Conservation (phyloP, 2,888 invertebrate genomes). For the Chrysina gloriosa region DNA sequence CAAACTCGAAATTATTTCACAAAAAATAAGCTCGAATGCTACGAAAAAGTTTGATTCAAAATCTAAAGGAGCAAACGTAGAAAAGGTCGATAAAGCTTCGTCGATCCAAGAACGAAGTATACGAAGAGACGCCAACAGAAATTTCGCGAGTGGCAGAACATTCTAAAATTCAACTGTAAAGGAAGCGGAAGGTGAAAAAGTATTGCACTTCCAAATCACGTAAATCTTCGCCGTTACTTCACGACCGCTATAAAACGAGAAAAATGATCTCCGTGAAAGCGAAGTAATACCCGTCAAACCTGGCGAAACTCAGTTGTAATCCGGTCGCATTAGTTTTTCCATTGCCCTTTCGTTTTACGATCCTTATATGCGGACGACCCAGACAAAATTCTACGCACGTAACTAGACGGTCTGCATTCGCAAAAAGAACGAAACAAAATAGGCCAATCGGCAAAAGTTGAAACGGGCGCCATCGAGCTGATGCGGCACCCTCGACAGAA, state of each 20-base stretch:
- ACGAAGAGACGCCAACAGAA: too few species aligned
- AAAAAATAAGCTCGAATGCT: too few species aligned
- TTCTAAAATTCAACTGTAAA: too few species aligned
- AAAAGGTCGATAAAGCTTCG: too few species aligned
- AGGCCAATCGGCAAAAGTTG: background rate
- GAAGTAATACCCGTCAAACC: slow-evolving; percentile 10
- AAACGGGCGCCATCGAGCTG: background rate
- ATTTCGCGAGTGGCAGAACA: too few species aligned
- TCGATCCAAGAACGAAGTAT: too few species aligned
- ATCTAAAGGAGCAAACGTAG: too few species aligned
- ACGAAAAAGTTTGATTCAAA: too few species aligned
- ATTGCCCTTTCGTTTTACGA: slow-evolving; percentile 24
- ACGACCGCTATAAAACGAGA: slow-evolving; percentile 19
- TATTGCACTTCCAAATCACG: background rate
- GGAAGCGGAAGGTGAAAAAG: background rate
- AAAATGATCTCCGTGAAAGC: slow-evolving; percentile 13
- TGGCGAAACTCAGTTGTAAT: slow-evolving; percentile 22
- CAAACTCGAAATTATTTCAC: too few species aligned
- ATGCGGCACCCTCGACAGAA: background rate
- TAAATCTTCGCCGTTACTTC: slow-evolving; percentile 19
- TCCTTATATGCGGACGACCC: background rate
- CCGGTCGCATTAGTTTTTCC: slow-evolving; percentile 29
- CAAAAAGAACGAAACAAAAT: background rate
- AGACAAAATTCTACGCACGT: slow-evolving; percentile 15
- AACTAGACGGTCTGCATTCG: slow-evolving; percentile 1